These are phyloP conservation scores for Chloromyia formosa DNA, from an alignment of 2,888 invertebrate species.

Conservation along the genomic window DNA sequence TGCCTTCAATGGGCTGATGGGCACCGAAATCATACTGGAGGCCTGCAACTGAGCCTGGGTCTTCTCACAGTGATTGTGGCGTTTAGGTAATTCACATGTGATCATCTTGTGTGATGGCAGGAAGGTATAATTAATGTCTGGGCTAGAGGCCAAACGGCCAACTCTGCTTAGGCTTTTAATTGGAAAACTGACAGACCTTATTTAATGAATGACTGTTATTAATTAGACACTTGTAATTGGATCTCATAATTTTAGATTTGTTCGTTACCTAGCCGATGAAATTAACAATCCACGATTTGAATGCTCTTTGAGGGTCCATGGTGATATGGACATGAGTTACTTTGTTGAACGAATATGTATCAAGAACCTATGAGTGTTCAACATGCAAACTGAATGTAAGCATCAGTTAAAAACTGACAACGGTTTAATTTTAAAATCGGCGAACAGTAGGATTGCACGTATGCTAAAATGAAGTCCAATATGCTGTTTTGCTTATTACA, in stretches of 20 bases:
- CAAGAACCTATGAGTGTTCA: no score
- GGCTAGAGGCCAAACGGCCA: constrained; percentile 42
- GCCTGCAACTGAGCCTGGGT: neutral
- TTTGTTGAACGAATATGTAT: no score
- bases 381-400: no score
- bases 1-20: neutral
- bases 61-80: constrained; percentile 16
- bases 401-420: no score
- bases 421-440: no score
- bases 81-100: constrained; percentile 44
- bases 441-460: no score
- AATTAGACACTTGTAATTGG: constrained; percentile 46
- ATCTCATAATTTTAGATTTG: constrained; percentile 41
- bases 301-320: no score
- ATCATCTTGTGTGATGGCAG: constrained; percentile 41
- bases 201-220: constrained; percentile 48
- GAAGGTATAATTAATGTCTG: constrained; percentile 46
- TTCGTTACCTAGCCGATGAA: neutral
- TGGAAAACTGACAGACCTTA: constrained; percentile 49
- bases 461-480: no score
- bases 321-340: no score
- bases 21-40: neutral
- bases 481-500: no score
- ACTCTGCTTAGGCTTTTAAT: constrained; percentile 47
- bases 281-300: no score